phyloP scores from a whole-genome alignment of 2,113 vertebrate genomes.

The Gymnobelideus leadbeateri region DNA sequence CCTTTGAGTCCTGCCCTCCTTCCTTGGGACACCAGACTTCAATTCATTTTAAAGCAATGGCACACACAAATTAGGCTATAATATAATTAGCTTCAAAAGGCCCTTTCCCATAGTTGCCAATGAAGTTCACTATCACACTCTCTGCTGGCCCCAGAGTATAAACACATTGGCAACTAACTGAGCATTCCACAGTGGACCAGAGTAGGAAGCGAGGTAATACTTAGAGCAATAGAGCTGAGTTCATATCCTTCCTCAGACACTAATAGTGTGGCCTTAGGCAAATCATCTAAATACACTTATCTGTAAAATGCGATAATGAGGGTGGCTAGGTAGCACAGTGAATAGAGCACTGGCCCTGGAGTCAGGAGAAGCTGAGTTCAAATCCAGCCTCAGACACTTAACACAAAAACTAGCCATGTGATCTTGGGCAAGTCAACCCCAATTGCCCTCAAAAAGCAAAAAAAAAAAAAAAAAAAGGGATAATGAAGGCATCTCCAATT shows the following conservation, averaged over 20 bases:
- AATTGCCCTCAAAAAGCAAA: no score
- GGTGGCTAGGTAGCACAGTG: no score
- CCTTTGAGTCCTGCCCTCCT: background rate
- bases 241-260: background rate
- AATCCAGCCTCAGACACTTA: no score
- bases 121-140: background rate
- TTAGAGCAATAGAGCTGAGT: background rate
- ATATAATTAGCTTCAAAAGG: background rate
- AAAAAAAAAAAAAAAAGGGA: no score
- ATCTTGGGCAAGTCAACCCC: no score
- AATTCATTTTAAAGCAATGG: background rate
- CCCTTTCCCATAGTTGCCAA: background rate
- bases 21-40: background rate
- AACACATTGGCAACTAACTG: background rate
- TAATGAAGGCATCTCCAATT: background rate
- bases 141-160: background rate
- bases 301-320: background rate
- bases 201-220: background rate
- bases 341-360: no score
- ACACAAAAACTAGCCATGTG: no score
- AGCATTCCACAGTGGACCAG: background rate
- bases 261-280: background rate
- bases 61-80: background rate
- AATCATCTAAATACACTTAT: background rate
- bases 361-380: no score